Conservation (phyloP, 2,113 vertebrate genomes). For the Blennius ocellaris region DNA sequence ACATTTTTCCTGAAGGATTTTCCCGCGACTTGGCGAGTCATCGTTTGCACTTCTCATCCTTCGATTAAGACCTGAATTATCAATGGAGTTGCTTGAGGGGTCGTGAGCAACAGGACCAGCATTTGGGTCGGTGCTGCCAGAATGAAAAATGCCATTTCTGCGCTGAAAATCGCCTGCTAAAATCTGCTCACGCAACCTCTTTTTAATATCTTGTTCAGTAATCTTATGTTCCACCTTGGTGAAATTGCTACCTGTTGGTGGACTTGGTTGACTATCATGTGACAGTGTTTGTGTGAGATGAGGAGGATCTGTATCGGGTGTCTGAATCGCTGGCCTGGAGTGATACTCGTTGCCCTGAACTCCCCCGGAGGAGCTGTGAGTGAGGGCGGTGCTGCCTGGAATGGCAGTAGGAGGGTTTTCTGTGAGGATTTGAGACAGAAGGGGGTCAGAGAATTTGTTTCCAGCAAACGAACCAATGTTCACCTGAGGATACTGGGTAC, state of each 20-base stretch:
- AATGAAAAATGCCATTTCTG: slow-evolving; percentile 74
- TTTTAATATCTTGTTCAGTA: slow-evolving; percentile 84
- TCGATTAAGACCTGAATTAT: slow-evolving; percentile 24
- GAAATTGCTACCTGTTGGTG: slow-evolving; percentile 4
- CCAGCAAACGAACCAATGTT: slow-evolving; percentile 77
- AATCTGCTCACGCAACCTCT: slow-evolving; percentile 86
- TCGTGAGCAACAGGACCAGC: slow-evolving; percentile 26
- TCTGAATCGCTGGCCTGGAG: slow-evolving; percentile 45
- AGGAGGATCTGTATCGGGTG: slow-evolving; percentile 51
- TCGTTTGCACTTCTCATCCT: slow-evolving; percentile 34
- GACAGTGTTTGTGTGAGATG: slow-evolving; percentile 24
- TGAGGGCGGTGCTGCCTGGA: slow-evolving; percentile 37
- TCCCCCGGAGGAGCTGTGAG: slow-evolving; percentile 22
- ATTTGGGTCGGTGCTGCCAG: slow-evolving; percentile 63
- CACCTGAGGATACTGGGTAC: slow-evolving; percentile 78
- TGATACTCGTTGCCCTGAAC: slow-evolving; percentile 48
- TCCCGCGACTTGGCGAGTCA: slow-evolving; percentile 10
- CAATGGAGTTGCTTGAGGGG: slow-evolving; percentile 28
- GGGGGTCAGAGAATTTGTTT: slow-evolving; percentile 75
- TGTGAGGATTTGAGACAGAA: slow-evolving; percentile 79
- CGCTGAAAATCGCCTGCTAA: slow-evolving; percentile 84
- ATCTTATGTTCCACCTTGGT: slow-evolving; percentile 33
- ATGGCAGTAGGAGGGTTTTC: slow-evolving; percentile 78
- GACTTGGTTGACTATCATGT: slow-evolving; percentile 38
- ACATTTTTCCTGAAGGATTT: slow-evolving; percentile 36